Evolutionary conservation across 2,888 invertebrate genomes (phyloP).

Genomic region (Nymphalis c-album): DNA sequence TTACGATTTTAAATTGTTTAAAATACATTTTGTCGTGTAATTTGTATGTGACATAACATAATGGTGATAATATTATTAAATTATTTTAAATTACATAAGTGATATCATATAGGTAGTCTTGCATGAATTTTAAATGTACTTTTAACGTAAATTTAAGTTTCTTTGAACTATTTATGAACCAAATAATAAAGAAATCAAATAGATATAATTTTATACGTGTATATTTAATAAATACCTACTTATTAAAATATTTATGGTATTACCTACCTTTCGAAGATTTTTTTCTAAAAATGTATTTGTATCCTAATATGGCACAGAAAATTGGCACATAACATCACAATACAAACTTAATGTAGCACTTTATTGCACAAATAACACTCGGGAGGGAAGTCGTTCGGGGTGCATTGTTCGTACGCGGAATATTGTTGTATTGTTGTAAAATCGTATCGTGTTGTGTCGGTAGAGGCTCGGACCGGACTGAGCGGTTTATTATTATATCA

Average conservation of each 20-base stretch:
- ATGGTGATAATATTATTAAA: background rate
- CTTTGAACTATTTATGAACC: background rate
- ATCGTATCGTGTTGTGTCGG: constrained; percentile 72
- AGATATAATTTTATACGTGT: background rate
- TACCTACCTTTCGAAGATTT: constrained; percentile 61
- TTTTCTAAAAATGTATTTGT: constrained; percentile 53
- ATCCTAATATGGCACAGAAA: constrained; percentile 68
- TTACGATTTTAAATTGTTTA: background rate
- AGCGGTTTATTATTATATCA: constrained; percentile 75
- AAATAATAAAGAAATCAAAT: background rate
- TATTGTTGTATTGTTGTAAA: constrained; percentile 47
- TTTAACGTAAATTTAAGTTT: background rate
- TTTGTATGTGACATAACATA: background rate
- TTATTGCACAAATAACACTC: constrained; percentile 47
- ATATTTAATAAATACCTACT: background rate
- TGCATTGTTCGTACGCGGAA: constrained; percentile 46
- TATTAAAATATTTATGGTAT: background rate
- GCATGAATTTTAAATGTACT: background rate
- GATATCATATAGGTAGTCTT: background rate
- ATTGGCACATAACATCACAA: constrained; percentile 78
- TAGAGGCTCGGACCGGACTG: constrained; percentile 76
- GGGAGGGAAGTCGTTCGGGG: constrained; percentile 46
- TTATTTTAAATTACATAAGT: background rate
- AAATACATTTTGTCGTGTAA: background rate
- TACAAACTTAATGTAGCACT: constrained; percentile 62